phyloP scores from a whole-genome alignment of 2,797 vertebrate genomes.

The Enoplosus armatus region DNA sequence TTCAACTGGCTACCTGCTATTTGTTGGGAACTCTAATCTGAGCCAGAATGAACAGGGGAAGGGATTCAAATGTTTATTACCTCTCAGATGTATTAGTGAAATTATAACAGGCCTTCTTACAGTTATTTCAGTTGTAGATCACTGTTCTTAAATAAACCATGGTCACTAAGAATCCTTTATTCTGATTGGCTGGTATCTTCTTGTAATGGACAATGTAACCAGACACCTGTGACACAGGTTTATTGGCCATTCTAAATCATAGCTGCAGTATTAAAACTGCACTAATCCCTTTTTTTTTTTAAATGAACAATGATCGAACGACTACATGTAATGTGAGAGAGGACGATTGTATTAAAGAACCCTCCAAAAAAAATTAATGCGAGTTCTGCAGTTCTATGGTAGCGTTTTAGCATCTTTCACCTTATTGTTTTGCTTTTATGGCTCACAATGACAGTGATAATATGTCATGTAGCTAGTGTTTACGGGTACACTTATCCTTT shows the following conservation, averaged over 20 bases:
- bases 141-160: neutral
- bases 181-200: neutral
- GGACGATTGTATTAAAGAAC: no score
- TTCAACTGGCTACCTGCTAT: conserved; percentile 2
- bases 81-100: neutral
- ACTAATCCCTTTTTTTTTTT: neutral
- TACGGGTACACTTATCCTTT: no score
- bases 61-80: neutral
- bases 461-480: neutral
- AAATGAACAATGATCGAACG: neutral
- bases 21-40: conserved; percentile 6
- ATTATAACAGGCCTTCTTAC: neutral
- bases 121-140: conserved; percentile 1
- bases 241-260: neutral
- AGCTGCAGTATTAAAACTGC: neutral
- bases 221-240: neutral
- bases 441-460: neutral
- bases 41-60: neutral
- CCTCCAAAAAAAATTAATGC: neutral
- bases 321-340: neutral
- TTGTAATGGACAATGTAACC: neutral
- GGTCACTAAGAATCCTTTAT: neutral
- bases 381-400: neutral
- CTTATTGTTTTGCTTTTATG: neutral
- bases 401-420: neutral